Evolutionary conservation across 30 jellyfish, hydroid and myxozoan species (phyloP), one percentile per base, ranked within the genome.

Genomic region (Rhopilema esculentum): DNA sequence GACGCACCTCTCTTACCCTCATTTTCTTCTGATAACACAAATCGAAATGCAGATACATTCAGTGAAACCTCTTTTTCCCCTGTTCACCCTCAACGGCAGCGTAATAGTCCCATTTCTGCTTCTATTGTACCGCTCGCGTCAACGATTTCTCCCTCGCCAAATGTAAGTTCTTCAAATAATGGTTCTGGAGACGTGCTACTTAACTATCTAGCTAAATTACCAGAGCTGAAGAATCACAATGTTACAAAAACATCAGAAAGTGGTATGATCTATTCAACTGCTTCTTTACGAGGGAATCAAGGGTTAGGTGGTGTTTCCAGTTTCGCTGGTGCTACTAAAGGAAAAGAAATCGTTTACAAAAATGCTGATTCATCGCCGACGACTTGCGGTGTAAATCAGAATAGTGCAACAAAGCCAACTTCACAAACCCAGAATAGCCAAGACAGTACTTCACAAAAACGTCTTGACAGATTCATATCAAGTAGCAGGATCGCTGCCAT

Each of bases 271-370:
- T n/a, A n/a, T n/a, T 76, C 87, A 17, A 52, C 66, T 24, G 87
- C 87, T 15, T 63, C 75, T 9, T 9, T 76, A 62, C 85, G 85
- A 22, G n/a, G n/a, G n/a, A n/a, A n/a, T n/a, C n/a, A n/a, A n/a
- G n/a, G n/a, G n/a, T n/a, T n/a, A n/a, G n/a, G n/a, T n/a, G n/a
- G n/a, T n/a, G n/a, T n/a, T n/a, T n/a, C n/a, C 30, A 1, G 29
- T 23, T 2, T 66, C 57, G 12, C 57, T 12, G 57, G 57, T 40
- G 57, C 12, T 12, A 12, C 57, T 6, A 40, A 40, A 40, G 57
- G 57, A n/a, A n/a, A n/a, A n/a, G n/a, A n/a, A n/a, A n/a, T n/a
- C n/a, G n/a, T n/a, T n/a, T n/a, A n/a, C n/a, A n/a, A n/a, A n/a
- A n/a, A n/a, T n/a, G n/a, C n/a, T n/a, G n/a, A n/a, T n/a, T n/a